Conservation (phyloP, 2,888 invertebrate genomes). For the Osmoderma eremita region DNA sequence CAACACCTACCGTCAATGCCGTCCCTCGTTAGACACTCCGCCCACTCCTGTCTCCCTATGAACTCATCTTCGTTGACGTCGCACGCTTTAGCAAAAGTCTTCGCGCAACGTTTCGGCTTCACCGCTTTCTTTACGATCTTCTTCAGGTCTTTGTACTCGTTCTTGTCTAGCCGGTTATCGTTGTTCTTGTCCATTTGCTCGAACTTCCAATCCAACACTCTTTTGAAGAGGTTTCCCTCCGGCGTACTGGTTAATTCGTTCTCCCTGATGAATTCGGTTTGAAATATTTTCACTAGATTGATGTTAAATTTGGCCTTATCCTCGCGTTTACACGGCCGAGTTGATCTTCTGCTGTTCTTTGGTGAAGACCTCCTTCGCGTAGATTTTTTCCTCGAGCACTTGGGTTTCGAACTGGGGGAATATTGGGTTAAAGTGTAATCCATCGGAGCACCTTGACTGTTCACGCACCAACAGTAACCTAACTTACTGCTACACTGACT, state of each 20-base stretch:
- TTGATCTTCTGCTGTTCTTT: slow-evolving; percentile 64
- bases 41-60: slow-evolving; percentile 86
- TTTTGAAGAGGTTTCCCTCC: slow-evolving; percentile 62
- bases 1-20: slow-evolving; percentile 83
- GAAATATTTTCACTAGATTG: slow-evolving; percentile 86
- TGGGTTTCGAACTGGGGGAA: slow-evolving; percentile 69
- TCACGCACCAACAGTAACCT: slow-evolving; percentile 90
- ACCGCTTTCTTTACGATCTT: slow-evolving; percentile 88
- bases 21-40: slow-evolving; percentile 82
- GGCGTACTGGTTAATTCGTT: slow-evolving; percentile 56
- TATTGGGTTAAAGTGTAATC: slow-evolving; percentile 79
- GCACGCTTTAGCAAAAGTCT: slow-evolving; percentile 87
- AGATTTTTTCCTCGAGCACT: slow-evolving; percentile 68
- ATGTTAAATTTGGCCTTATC: slow-evolving; percentile 85
- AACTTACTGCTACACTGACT: slow-evolving; percentile 86
- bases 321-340: slow-evolving; percentile 71
- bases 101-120: slow-evolving; percentile 89
- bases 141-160: slow-evolving; percentile 84
- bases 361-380: slow-evolving; percentile 69
- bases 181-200: slow-evolving; percentile 81
- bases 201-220: slow-evolving; percentile 92
- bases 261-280: slow-evolving; percentile 76
- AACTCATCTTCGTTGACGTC: slow-evolving; percentile 84
- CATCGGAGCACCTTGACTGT: slow-evolving; percentile 80
- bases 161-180: slow-evolving; percentile 80